A percentile compares a stretch with the other conserved stretches of the same genome.
Conservation (phyloP, 2,113 vertebrate species). For the Speoplatyrhinus poulsoni region DNA sequence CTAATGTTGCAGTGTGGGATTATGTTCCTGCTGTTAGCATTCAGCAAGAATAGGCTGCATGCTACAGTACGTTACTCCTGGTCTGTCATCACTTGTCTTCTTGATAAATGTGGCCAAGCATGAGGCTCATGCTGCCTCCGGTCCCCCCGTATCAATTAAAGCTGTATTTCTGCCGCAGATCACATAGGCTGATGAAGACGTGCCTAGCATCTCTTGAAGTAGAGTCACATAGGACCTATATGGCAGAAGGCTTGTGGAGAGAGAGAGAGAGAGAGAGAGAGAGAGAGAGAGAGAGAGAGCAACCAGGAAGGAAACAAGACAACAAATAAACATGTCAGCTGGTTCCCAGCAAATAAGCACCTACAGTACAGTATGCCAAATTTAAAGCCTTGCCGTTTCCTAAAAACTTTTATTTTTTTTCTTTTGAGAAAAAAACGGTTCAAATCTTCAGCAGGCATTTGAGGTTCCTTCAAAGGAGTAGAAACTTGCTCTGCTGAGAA, state of each 20-base stretch:
- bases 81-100: slow-evolving; percentile 34
- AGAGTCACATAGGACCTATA: slow-evolving; percentile 66
- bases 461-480: slow-evolving; percentile 21
- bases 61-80: slow-evolving; percentile 30
- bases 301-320: slow-evolving; percentile 59
- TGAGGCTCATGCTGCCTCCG: slow-evolving; percentile 44
- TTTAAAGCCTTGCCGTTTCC: slow-evolving; percentile 53
- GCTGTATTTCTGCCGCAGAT: slow-evolving; percentile 66
- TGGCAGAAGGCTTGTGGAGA: slow-evolving; percentile 72
- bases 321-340: slow-evolving; percentile 5
- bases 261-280: slow-evolving; percentile 27
- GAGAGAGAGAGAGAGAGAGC: slow-evolving; percentile 1
- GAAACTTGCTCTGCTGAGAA: slow-evolving; percentile 22
- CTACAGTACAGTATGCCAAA: slow-evolving; percentile 20
- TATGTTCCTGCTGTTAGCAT: neutral
- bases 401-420: slow-evolving; percentile 39
- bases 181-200: slow-evolving; percentile 64
- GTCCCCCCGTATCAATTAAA: slow-evolving; percentile 68
- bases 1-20: slow-evolving; percentile 20
- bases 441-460: slow-evolving; percentile 31
- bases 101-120: slow-evolving; percentile 35
- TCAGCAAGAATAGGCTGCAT: slow-evolving; percentile 11
- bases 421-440: slow-evolving; percentile 34
- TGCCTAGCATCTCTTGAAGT: slow-evolving; percentile 70
- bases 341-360: neutral